These are phyloP conservation scores for Podiceps cristatus DNA, from an alignment of 2,113 vertebrate species.

Conservation along the genomic window DNA sequence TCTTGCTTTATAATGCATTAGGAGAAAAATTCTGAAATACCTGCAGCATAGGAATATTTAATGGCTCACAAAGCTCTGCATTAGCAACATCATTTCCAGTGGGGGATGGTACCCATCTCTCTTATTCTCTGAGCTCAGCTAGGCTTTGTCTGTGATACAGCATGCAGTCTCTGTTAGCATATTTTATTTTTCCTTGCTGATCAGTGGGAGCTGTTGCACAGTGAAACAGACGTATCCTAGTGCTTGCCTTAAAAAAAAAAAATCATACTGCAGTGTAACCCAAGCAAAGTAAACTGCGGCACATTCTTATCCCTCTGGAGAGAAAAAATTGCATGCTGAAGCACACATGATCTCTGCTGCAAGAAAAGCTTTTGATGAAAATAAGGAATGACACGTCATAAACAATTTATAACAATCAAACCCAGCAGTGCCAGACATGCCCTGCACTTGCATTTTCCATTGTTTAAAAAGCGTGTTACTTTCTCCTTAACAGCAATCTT, in stretches of 20 bases:
- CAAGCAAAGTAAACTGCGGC: constrained; percentile 39
- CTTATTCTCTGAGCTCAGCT: not conserved
- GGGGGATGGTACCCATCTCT: not conserved
- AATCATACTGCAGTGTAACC: constrained; percentile 15
- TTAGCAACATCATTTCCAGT: constrained; percentile 20
- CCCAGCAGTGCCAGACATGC: not conserved
- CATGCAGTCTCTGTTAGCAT: not conserved
- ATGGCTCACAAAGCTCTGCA: constrained; percentile 30
- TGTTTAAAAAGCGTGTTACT: not conserved
- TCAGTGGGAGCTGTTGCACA: not conserved
- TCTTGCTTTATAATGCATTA: not conserved
- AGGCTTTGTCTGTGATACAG: not conserved
- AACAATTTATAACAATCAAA: constrained; percentile 61
- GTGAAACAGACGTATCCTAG: not conserved
- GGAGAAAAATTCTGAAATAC: constrained; percentile 16
- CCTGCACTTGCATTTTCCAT: not conserved
- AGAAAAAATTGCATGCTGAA: constrained; percentile 4
- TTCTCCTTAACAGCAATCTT: not conserved
- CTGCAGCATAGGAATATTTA: constrained; percentile 37
- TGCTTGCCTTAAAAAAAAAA: not conserved
- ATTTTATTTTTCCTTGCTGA: not conserved
- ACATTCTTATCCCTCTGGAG: not conserved
- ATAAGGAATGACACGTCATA: constrained; percentile 36
- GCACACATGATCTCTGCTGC: constrained; percentile 9
- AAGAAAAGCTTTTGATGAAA: constrained; percentile 31